Base-by-base conservation (phyloP, 2,797 vertebrate species). In the Acanthornis magna region DNA sequence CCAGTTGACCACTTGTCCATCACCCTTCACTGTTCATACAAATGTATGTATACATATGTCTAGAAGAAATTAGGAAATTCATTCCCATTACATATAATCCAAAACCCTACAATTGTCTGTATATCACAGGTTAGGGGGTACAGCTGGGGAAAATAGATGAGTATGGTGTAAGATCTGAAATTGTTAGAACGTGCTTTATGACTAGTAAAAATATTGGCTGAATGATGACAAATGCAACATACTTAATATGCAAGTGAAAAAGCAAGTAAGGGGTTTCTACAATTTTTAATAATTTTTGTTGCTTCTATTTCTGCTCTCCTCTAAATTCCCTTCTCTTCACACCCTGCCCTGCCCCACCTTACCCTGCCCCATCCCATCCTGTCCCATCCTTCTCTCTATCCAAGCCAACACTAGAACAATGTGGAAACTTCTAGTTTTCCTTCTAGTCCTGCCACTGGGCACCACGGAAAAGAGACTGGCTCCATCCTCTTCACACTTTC, bases 301-400 rank as follows among this genome's bases (percentile, higher is more conserved):
- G 8, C 12, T n/a, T 83, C 15, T 54, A 12, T 40, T 72, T 22
- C 19, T 47, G 18, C 8, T 38, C 7, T 48, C 13, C 22, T 36
- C 36, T 72, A 3, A 4, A 22, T 38, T 54, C 15, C 2, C 8
- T 50, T 47, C 13, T 25, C 9, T 61, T 29, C 20, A n/a, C 4
- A 29, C 6, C 11, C 26, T 43, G 20, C 4, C 32, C 11, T 25
- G 14, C 15, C 12, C 22, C 27, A 22, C 9, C 29, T 29, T 58
- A 29, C 4, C 2, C 7, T 12, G 9, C 17, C 9, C 8, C 4
- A 21, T 3, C 4, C 14, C 0, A 0, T 43, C 45, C 36, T 34
- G 9, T 42, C 16, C 26, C 14, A 12, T 42, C 6, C 26, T 50
- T 57, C 11, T 65, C 17, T 42, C 7, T 30, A 36, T 15, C 21